These are phyloP conservation scores for Oreochromis mossambicus DNA, from an alignment of 2,797 vertebrate genomes.

Conservation along the genomic window DNA sequence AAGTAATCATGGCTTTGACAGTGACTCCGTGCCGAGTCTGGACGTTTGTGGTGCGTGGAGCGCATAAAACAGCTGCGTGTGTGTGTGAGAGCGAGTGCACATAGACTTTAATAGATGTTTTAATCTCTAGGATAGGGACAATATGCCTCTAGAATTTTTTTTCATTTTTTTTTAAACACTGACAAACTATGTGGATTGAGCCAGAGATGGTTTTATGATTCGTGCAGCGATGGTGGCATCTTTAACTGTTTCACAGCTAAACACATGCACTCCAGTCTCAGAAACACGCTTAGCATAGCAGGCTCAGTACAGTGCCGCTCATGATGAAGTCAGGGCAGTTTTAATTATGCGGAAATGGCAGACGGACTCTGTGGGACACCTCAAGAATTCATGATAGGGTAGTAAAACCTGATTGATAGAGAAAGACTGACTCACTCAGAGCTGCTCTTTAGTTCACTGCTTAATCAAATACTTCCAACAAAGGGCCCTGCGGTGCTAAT, in stretches of 20 bases:
- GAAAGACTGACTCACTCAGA: background rate
- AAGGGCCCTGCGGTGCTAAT: conserved; percentile 24
- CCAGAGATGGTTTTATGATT: conserved; percentile 26
- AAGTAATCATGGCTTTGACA: conserved; percentile 31
- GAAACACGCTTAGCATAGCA: background rate
- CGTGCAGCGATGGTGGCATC: conserved; percentile 18
- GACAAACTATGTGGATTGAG: conserved; percentile 10
- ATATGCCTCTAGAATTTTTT: background rate
- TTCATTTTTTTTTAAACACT: background rate
- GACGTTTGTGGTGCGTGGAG: conserved; percentile 7
- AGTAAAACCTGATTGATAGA: conserved; percentile 24
- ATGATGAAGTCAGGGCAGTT: conserved; percentile 8
- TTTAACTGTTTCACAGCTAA: background rate
- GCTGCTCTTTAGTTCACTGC: conserved; percentile 9
- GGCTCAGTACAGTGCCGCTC: background rate
- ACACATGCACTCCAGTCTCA: background rate
- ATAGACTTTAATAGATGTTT: conserved; percentile 16
- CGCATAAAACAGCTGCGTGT: background rate
- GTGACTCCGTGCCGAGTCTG: background rate
- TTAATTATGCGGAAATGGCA: conserved; percentile 20
- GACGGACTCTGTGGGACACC: conserved; percentile 7
- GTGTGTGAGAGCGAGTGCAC: background rate
- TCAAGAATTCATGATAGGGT: conserved; percentile 15
- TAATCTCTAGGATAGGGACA: conserved; percentile 28
- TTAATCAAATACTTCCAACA: conserved; percentile 37